Percentiles rank a stretch among this genome's conserved stretches.
Conservation (phyloP, 2,888 invertebrate species). For the Polymixis flavicincta region DNA sequence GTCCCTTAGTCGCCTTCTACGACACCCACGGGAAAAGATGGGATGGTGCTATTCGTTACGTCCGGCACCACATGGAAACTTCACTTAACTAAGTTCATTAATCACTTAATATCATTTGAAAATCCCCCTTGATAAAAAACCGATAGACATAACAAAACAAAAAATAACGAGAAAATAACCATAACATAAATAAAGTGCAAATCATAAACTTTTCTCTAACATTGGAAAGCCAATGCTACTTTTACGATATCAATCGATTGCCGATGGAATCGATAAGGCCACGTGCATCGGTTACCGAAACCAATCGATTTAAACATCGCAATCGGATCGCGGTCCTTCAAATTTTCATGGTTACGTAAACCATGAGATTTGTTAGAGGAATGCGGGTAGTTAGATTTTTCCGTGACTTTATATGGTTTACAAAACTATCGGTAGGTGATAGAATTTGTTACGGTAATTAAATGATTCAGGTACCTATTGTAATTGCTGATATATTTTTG, state of each 20-base stretch:
- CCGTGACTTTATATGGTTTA: constrained; percentile 27
- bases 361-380: constrained; percentile 22
- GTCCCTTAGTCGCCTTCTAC: too few relatives aligned
- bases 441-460: constrained; percentile 19
- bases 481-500: neutral
- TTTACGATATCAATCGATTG: constrained; percentile 54
- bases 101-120: too few relatives aligned
- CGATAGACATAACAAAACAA: neutral
- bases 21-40: too few relatives aligned
- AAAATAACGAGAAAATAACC: constrained; percentile 36
- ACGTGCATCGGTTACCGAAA: constrained; percentile 62
- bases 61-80: too few relatives aligned
- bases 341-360: constrained; percentile 58
- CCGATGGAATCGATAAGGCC: constrained; percentile 60
- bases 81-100: too few relatives aligned
- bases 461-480: neutral
- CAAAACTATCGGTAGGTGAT: constrained; percentile 27
- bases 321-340: constrained; percentile 49
- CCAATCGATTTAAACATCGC: constrained; percentile 66
- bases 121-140: too few relatives aligned
- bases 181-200: constrained; percentile 17
- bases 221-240: constrained; percentile 65
- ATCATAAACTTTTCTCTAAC: constrained; percentile 50
- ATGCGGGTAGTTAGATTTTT: constrained; percentile 36
- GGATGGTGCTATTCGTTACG: too few relatives aligned